Evolutionary conservation across 2,113 vertebrate genomes (phyloP), one percentile per base, ranked within the genome.

Genomic region (Bothrops jararaca): DNA sequence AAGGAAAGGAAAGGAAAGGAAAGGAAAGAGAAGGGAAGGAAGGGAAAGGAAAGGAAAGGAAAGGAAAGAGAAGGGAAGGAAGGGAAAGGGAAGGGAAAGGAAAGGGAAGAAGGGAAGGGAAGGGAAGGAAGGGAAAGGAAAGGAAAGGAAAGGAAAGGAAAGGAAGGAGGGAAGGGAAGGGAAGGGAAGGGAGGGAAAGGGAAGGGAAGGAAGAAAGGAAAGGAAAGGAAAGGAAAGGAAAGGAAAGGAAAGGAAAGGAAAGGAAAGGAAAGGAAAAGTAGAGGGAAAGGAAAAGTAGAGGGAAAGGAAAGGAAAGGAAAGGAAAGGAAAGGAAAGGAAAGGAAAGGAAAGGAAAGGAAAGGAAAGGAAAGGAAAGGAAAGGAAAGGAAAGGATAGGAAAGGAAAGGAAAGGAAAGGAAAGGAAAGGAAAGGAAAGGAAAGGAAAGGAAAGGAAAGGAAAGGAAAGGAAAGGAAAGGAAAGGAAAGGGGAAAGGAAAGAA

Each of bases 1-100:
- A 12, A n/a, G 92, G 29, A 48, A 94, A 93, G 91, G 92, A 94
- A 94, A 92, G 60, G 89, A 85, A 52, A n/a, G n/a, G n/a, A n/a
- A n/a, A n/a, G n/a, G n/a, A n/a, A n/a, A n/a, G n/a, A n/a, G n/a
- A n/a, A n/a, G n/a, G n/a, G n/a, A n/a, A n/a, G n/a, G 13, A 20
- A 7, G n/a, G 9, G 24, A 20, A 7, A 50, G 9, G 29, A 11
- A 12, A n/a, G 92, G 29, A 48, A 94, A 93, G 91, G 92, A 94
- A 94, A 92, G 60, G 89, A 85, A 52, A n/a, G 13, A 20, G n/a
- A 7, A 50, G 9, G 24, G 10, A 7, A 50, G 9, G 29, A 11
- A 12, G 20, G 92, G 29, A 48, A 94, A 93, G 91, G 92, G 94
- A 94, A 92, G 60, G 89, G 13, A 20, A 7, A 50, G 9, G 24